Conservation (phyloP, 1,140 invertebrate genomes). For the Dreissena rostriformis region DNA sequence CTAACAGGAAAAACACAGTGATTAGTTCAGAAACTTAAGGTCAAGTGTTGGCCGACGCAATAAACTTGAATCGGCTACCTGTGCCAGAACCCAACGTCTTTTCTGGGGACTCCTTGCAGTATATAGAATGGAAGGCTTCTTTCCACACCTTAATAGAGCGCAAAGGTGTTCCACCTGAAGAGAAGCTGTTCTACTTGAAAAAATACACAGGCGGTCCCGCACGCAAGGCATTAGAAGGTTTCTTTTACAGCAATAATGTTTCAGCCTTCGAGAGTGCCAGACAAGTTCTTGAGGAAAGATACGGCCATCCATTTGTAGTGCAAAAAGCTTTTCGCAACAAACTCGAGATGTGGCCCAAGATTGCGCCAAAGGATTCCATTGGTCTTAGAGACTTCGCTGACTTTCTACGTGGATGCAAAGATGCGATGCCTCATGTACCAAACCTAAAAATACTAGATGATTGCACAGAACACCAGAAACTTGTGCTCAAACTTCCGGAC, state of each 20-base stretch:
- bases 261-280: constrained; percentile 58
- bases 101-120: constrained; percentile 56
- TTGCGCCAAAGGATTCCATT: constrained; percentile 20
- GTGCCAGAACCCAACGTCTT: constrained; percentile 62
- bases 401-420: constrained; percentile 40
- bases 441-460: constrained; percentile 41
- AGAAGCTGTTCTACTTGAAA: constrained; percentile 56
- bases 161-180: constrained; percentile 83
- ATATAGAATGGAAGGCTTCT: constrained; percentile 81
- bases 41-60: constrained; percentile 37
- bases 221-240: constrained; percentile 42
- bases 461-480: constrained; percentile 53
- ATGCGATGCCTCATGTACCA: constrained; percentile 25
- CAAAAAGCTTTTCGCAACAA: constrained; percentile 49
- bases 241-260: constrained; percentile 44
- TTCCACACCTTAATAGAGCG: constrained; percentile 93
- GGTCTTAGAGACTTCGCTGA: constrained; percentile 55
- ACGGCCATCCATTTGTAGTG: constrained; percentile 54
- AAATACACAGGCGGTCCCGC: constrained; percentile 56
- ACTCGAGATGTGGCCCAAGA: constrained; percentile 56
- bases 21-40: too few relatives aligned
- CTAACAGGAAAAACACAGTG: background rate
- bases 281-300: constrained; percentile 45
- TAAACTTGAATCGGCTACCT: constrained; percentile 53
- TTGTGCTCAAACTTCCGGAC: constrained; percentile 53